Conservation (phyloP, 2,113 vertebrate species). For the Prunella himalayana region DNA sequence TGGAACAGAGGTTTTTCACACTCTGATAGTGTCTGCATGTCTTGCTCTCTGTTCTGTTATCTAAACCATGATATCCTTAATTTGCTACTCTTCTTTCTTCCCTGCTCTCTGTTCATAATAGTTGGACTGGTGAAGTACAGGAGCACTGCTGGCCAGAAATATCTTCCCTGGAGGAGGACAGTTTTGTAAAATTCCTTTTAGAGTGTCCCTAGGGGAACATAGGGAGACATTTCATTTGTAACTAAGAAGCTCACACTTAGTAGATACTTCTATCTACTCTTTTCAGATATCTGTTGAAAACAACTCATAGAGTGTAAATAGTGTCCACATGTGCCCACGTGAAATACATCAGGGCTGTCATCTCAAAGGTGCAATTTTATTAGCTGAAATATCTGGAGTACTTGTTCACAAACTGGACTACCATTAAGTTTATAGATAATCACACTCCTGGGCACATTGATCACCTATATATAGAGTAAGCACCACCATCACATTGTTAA, state of each 20-base stretch:
- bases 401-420: not conserved
- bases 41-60: not conserved
- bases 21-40: not conserved
- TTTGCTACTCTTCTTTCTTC: not conserved
- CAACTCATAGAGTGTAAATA: not conserved
- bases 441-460: not conserved
- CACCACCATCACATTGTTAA: not conserved
- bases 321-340: fast-evolving
- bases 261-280: not conserved
- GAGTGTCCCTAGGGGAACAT: not conserved
- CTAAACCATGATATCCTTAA: not conserved
- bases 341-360: not conserved
- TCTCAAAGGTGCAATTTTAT: not conserved
- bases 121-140: not conserved
- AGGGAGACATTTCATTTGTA: not conserved
- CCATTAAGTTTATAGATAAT: not conserved
- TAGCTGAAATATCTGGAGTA: not conserved
- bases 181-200: not conserved
- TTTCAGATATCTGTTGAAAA: not conserved
- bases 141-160: not conserved
- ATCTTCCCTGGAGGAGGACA: not conserved
- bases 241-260: not conserved
- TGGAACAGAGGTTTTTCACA: not conserved
- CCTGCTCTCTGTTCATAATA: not conserved
- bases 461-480: not conserved